phyloP scores from a whole-genome alignment of 2,888 invertebrate genomes.

The Cerceris ruficornis region DNA sequence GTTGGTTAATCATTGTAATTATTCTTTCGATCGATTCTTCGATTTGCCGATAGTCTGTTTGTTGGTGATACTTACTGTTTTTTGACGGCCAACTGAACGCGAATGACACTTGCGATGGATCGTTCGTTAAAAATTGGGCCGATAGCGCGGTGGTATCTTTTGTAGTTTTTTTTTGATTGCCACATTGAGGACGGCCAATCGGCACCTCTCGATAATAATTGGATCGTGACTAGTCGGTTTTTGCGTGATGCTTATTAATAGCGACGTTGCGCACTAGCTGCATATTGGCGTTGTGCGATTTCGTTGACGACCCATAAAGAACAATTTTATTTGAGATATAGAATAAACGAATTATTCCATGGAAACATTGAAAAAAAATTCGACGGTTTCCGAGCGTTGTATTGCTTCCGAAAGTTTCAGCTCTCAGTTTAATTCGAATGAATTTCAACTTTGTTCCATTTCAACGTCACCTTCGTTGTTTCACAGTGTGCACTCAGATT shows the following conservation, averaged over 20 bases:
- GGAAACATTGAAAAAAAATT: neutral
- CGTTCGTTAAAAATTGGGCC: conserved; percentile 62
- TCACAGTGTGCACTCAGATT: no score
- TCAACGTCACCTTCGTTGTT: no score
- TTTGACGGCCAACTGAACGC: conserved; percentile 27
- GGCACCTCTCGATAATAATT: conserved; percentile 72
- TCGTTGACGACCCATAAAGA: conserved; percentile 33
- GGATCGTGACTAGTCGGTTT: conserved; percentile 68
- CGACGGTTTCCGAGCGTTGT: no score
- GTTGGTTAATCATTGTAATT: neutral
- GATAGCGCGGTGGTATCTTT: conserved; percentile 62
- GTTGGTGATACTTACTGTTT: conserved; percentile 41
- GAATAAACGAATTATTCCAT: neutral
- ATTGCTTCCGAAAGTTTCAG: no score
- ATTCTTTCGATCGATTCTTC: neutral
- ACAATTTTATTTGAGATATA: neutral
- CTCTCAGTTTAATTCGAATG: no score
- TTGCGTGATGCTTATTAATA: conserved; percentile 71
- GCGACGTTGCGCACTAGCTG: conserved; percentile 52
- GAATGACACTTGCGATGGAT: conserved; percentile 45
- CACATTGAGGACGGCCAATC: conserved; percentile 74
- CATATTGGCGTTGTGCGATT: conserved; percentile 6
- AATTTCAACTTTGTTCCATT: no score
- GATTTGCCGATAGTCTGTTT: neutral
- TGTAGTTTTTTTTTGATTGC: conserved; percentile 66